phyloP scores from a whole-genome alignment of 2,113 vertebrate genomes.

The Cheirogaleus medius region DNA sequence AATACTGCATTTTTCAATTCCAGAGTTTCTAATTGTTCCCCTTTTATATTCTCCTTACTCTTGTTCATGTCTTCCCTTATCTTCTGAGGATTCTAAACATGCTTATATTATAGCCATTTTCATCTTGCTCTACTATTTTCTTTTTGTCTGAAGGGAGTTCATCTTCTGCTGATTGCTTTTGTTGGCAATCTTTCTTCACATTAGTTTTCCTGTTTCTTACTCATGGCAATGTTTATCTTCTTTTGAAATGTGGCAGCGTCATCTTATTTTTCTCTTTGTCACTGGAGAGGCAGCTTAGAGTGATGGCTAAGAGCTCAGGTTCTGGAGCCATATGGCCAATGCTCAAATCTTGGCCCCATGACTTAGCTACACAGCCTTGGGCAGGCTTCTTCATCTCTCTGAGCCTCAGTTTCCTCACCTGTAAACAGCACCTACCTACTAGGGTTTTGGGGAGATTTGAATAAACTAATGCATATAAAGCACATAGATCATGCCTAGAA shows the following conservation, averaged over 20 bases:
- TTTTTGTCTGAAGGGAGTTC: constrained; percentile 41
- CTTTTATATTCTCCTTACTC: background rate
- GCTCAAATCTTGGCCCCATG: background rate
- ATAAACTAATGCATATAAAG: background rate
- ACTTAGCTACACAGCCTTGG: too few species aligned
- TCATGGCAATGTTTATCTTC: constrained; percentile 52
- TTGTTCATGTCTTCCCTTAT: background rate
- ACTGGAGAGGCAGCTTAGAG: background rate
- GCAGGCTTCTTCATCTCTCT: background rate
- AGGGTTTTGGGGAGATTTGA: background rate
- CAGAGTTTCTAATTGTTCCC: background rate
- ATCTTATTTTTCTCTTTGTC: background rate
- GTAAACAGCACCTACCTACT: background rate
- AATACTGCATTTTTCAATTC: background rate
- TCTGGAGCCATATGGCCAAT: background rate
- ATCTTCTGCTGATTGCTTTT: constrained; percentile 56
- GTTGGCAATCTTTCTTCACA: constrained; percentile 50
- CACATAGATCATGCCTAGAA: background rate
- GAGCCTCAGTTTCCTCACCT: background rate
- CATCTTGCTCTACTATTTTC: constrained; percentile 56
- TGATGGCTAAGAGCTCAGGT: background rate
- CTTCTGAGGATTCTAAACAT: background rate
- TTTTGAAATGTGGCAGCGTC: constrained; percentile 36
- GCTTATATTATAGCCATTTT: constrained; percentile 24
- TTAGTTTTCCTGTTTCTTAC: constrained; percentile 43